Evolutionary conservation across 2,888 invertebrate species (phyloP), one percentile per base, ranked within the genome.

Genomic region (Trissolcus brochymenae): DNA sequence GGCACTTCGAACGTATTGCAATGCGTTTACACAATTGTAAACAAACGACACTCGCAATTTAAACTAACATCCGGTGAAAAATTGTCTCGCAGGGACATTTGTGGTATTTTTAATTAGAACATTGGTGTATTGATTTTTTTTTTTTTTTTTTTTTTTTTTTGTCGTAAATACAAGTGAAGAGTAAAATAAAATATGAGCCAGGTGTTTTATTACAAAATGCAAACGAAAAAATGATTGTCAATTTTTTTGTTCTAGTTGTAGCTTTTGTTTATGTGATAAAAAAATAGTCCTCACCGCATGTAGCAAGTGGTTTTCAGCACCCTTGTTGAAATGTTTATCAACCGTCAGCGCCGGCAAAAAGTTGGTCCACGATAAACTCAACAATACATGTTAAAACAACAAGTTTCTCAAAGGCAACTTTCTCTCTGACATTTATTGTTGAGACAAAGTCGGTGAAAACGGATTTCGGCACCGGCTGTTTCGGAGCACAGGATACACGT

Each of bases 271-370:
- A 21, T 17, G 11, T 13, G 19, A 21, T 9, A 51, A 51, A 21
- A 14, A 51, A 51, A 14, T 43, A 43, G 1, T 6, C 9, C 72
- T 72, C 65, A 72, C 72, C 72, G 72, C 64, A 72, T 72, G 72
- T 49, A 72, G 54, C 59, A 59, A 41, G 21, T 53, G 53, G 35
- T 60, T 54, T 49, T 17, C 14, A 46, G 13, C 14, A 9, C 16
- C 7, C 9, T 19, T 25, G 40, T 17, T 17, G 1, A 2, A 25
- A 54, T 16, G 51, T 46, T 43, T 57, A 40, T 7, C 35, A 19
- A 35, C 17, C 7, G 17, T 54, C 14, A 11, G n/a, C 16, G 35
- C 59, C 59, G 54, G 59, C 29, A 16, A 55, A 55, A 29, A 46
- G 9, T 54, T 19, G 35, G 35, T 9, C 35, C 35, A 35, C 7